Base-by-base conservation (phyloP, 2,113 vertebrate species). In the Monarcha castaneiventris region DNA sequence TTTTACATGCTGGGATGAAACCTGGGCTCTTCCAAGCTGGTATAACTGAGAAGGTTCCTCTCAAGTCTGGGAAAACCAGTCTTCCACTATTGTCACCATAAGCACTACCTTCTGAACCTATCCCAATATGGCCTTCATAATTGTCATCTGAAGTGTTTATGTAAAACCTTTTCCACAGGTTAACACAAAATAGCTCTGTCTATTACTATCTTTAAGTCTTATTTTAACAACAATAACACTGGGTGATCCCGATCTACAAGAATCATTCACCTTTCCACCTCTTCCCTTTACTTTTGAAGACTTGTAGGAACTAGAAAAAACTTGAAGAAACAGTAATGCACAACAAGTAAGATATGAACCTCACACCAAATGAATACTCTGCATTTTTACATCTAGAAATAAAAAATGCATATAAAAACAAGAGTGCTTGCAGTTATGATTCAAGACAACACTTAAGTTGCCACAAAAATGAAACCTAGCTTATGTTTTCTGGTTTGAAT, bases 401-500 rank as follows among this genome's bases (percentile, higher is more conserved):
- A 91, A 66, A 83, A 85, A 32, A 33, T 8, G 26, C 23, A 48
- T 51, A 33, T 59, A 33, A 90, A 96, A 69, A 2, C 4, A 4
- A 35, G 9, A 77, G 17, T 29, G 63, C 39, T 88, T 77, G 26
- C 27, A 88, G 25, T 64, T 76, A 56, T 13, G 39, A 77, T 67
- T 88, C 63, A 84, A 74, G 39, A 62, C 72, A 73, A 79, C 7
- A 46, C 22, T 84, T 59, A 62, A 90, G 64, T 43, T 29, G 49
- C 90, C 91, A 94, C 81, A 91, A 61, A 93, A 92, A 94, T 56
- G 7, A 84, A 72, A 86, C 68, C 25, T 52, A 74, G 52, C 37
- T 77, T 41, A 71, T 14, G 25, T 91, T 95, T 94, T 94, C 59
- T 95, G 63, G 44, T 71, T 93, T 93, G 52, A 78, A 74, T 41